Percentiles rank a stretch among this genome's conserved stretches.
Conservation (phyloP, 1,140 invertebrate genomes). For the Matsumurasca onukii region DNA sequence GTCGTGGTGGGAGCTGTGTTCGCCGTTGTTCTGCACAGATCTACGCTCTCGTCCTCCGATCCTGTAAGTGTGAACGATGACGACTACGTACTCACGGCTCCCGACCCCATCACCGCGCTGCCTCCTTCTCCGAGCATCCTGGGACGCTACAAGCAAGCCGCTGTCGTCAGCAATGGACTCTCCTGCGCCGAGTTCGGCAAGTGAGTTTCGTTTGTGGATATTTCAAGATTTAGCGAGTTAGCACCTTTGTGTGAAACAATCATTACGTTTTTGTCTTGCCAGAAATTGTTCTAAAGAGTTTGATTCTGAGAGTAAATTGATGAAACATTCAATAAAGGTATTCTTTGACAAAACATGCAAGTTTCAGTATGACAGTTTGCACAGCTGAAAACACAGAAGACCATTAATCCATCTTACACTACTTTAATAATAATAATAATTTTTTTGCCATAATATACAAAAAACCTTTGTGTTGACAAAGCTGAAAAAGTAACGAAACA, state of each 20-base stretch:
- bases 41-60: background rate
- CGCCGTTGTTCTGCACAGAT: background rate
- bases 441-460: no score
- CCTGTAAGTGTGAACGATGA: no score
- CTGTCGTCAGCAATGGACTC: slow-evolving; percentile 47
- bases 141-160: slow-evolving; percentile 35
- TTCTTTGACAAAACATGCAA: no score
- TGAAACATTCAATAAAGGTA: background rate
- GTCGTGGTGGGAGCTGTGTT: background rate
- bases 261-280: background rate
- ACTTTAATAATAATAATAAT: no score
- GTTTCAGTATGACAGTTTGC: no score
- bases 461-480: no score
- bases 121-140: slow-evolving; percentile 34
- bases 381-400: no score
- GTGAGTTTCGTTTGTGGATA: slow-evolving; percentile 43
- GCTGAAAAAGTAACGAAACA: no score
- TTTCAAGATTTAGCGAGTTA: no score
- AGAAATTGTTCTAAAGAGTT: slow-evolving; percentile 1
- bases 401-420: no score
- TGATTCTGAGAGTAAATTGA: background rate
- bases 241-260: slow-evolving; percentile 18
- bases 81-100: slow-evolving; percentile 16
- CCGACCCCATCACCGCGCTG: slow-evolving; percentile 28
- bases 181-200: slow-evolving; percentile 48